Base-by-base conservation (phyloP, 2,888 invertebrate species). In the Andricus curvator region DNA sequence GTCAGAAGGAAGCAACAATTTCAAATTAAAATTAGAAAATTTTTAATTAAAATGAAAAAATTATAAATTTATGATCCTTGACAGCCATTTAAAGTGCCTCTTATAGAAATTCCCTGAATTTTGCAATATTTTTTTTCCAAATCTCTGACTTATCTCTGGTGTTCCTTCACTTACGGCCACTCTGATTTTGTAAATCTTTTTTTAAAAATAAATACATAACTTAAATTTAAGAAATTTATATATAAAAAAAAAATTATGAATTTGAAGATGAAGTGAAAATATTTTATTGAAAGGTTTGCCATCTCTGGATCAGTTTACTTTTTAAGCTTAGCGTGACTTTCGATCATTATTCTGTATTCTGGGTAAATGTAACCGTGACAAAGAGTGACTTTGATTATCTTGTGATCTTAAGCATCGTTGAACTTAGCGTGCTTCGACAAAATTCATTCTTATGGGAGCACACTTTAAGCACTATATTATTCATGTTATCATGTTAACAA, bases 381-480 rank as follows among this genome's bases (percentile, higher is more conserved):
- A 60, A 74, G 74, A 74, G 74, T 51, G 51, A 74, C 74, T 74
- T 74, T 74, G 74, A 74, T 60, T 56, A 74, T 74, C 74, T 60
- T 60, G 56, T 33, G 37, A 74, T 74, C 37, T 74, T 29, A 20
- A 74, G 74, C 74, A 60, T 56, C 51, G 56, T 56, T 74, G 56
- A 74, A 74, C 74, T 74, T 74, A 37, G 74, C 74, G 74, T 74
- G 74, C 51, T 74, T 74, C 33, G n/a, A 22, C 29, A 74, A 56
- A 29, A 74, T 74, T n/a, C 74, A 74, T 74, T 74, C 74, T 74
- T 56, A 60, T 60, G 74, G 13, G 56, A 74, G 74, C 74, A 74
- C n/a, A 56, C 51, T 74, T 56, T 74, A 56, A 74, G 60, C n/a
- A 74, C 56, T 74, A 60, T 37, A 74, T 74, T 74, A 74, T 74